A percentile compares a stretch with the other conserved stretches of the same genome.
Evolutionary conservation across 2,888 invertebrate genomes (phyloP).

Genomic region (Neelides folsomi): DNA sequence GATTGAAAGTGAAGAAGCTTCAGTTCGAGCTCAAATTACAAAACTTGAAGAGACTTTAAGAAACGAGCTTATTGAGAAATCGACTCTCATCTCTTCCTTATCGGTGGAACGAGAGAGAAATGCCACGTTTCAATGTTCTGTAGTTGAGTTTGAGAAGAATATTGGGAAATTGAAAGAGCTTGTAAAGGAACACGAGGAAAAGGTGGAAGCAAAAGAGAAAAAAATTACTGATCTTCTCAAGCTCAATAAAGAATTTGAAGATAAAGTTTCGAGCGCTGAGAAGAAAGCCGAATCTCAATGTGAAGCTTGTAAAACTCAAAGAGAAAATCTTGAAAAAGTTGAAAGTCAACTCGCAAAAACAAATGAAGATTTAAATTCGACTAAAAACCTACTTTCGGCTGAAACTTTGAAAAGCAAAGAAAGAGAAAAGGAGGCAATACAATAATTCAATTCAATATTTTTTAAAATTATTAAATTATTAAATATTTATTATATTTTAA

Average conservation of each 20-base stretch:
- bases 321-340: too few relatives aligned
- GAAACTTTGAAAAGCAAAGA: conserved; percentile 22
- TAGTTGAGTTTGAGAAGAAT: background rate
- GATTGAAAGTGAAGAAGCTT: conserved; percentile 13
- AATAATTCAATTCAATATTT: too few relatives aligned
- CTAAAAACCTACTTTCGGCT: conserved; percentile 13
- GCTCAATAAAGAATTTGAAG: background rate
- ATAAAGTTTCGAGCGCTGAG: too few relatives aligned
- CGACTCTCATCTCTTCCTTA: conserved; percentile 17
- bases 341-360: conserved; percentile 8
- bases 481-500: too few relatives aligned
- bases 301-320: too few relatives aligned
- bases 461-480: too few relatives aligned
- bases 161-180: background rate
- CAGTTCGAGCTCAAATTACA: conserved; percentile 11
- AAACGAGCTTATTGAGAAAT: conserved; percentile 19
- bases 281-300: too few relatives aligned
- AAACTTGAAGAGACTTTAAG: conserved; percentile 21
- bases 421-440: conserved; percentile 16
- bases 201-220: conserved; percentile 1
- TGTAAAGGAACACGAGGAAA: conserved; percentile 1
- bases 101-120: conserved; percentile 14
- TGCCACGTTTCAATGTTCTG: background rate
- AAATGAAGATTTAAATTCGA: conserved; percentile 16
- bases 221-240: background rate